Evolutionary conservation across 2,113 vertebrate species (phyloP).

Genomic region (Hymenochirus boettgeri): DNA sequence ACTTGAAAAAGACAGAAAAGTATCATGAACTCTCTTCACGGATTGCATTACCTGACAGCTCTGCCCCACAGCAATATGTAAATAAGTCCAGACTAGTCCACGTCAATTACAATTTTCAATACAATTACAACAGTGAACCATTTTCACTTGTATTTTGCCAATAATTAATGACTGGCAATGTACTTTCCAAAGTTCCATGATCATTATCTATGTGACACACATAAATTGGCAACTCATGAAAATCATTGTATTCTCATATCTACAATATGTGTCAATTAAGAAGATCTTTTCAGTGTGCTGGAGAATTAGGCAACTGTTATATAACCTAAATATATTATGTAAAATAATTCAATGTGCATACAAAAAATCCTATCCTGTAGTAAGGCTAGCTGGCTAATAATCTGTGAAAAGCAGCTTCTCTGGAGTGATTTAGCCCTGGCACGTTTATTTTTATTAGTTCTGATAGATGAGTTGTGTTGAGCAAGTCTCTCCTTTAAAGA

Average conservation of each 20-base stretch:
- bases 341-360: background rate
- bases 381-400: background rate
- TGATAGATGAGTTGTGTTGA: constrained; percentile 14
- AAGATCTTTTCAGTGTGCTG: background rate
- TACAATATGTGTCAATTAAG: background rate
- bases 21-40: no score
- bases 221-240: no score
- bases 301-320: background rate
- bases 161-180: no score
- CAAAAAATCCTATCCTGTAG: background rate
- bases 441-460: constrained; percentile 15
- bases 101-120: no score
- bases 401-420: background rate
- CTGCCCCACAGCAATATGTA: no score
- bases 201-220: no score
- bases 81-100: no score
- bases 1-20: no score
- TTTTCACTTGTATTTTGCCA: no score
- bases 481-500: constrained; percentile 13
- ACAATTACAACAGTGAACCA: no score
- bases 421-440: background rate
- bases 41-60: no score
- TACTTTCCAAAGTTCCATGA: no score
- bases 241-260: background rate
- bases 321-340: background rate